phyloP scores from a whole-genome alignment of 92 coral and sea anemone species.

The Paramuricea clavata region DNA sequence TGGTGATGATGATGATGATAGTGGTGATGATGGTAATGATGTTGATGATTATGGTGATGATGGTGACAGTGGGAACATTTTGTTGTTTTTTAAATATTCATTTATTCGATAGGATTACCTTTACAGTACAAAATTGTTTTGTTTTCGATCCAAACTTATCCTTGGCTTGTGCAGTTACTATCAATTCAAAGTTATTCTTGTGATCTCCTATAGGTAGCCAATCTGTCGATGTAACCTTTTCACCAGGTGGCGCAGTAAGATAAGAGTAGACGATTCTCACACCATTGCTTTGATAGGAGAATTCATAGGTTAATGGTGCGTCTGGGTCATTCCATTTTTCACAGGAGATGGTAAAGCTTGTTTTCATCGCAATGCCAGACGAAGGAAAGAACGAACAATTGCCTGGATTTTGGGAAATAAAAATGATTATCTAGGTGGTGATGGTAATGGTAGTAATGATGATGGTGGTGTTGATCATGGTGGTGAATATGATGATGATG shows the following conservation, averaged over 20 bases:
- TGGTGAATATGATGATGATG: no score
- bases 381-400: slow-evolving; percentile 71
- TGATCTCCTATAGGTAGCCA: slow-evolving; percentile 79
- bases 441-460: not conserved
- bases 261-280: slow-evolving; percentile 38
- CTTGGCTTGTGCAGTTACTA: slow-evolving; percentile 35
- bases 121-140: not conserved
- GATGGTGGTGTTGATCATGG: no score
- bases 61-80: no score
- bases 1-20: no score
- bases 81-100: not conserved
- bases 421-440: not conserved
- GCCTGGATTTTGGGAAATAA: slow-evolving; percentile 47
- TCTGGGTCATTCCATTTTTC: slow-evolving; percentile 68
- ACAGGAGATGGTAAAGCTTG: slow-evolving; percentile 55
- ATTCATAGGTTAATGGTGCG: slow-evolving; percentile 65
- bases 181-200: slow-evolving; percentile 55
- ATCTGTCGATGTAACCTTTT: not conserved
- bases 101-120: slow-evolving; percentile 54
- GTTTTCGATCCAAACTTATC: slow-evolving; percentile 70
- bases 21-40: no score
- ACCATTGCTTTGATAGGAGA: slow-evolving; percentile 20
- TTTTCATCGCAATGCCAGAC: slow-evolving; percentile 76
- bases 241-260: slow-evolving; percentile 1
- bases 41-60: no score